phyloP scores from a whole-genome alignment of 2,797 vertebrate species.

The Rhincodon typus region DNA sequence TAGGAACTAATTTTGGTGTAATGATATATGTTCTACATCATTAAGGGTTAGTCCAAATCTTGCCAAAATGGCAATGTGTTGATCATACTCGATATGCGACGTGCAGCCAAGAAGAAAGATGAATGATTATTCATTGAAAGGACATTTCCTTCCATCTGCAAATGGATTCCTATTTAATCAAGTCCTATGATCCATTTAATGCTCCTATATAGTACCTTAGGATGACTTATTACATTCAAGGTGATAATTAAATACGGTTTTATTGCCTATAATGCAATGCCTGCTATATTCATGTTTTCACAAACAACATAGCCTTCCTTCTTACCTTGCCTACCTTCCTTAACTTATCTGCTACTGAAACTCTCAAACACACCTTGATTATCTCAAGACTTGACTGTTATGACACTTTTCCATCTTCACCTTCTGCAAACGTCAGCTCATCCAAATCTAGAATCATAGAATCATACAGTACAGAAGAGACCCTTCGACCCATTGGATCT shows the following conservation, averaged over 20 bases:
- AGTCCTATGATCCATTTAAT: background rate
- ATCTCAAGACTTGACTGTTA: background rate
- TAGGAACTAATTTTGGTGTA: background rate
- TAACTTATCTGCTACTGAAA: background rate
- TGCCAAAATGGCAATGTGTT: background rate
- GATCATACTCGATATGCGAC: background rate
- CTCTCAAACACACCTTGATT: background rate
- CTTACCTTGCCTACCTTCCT: background rate
- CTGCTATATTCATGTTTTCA: background rate
- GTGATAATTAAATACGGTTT: too few species aligned
- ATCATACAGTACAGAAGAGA: too few species aligned
- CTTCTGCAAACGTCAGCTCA: background rate
- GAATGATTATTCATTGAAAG: background rate
- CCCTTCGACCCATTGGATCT: too few species aligned
- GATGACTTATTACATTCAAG: too few species aligned
- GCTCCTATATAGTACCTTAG: too few species aligned
- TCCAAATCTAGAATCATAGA: too few species aligned
- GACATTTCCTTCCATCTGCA: background rate
- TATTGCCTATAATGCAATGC: too few species aligned
- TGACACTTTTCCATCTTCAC: background rate
- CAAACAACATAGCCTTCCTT: background rate
- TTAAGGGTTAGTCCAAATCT: background rate
- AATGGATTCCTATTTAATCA: background rate
- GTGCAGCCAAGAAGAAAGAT: background rate
- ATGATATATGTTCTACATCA: background rate